Evolutionary conservation across 2,113 vertebrate species (phyloP), one percentile per base, ranked within the genome.

Genomic region (Aphyosemion australe): DNA sequence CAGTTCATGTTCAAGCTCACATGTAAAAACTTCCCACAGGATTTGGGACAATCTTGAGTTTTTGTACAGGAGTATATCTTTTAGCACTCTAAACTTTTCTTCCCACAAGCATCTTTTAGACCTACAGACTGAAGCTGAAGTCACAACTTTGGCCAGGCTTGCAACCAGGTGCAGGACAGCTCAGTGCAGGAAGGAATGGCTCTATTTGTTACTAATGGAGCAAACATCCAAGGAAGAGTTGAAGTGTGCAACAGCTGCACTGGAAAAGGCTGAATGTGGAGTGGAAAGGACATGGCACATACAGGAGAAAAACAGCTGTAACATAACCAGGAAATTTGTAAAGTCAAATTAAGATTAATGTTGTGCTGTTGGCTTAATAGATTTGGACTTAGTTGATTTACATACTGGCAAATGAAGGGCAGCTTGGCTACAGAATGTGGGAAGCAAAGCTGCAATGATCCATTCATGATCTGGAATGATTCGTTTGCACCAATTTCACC

Each of bases 201-300:
- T 85, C 66, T 68, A 87, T 86, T 82, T 82, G 87, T 79, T 83
- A 74, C 78, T 83, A 76, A 84, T 84, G 82, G 61, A 78, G 76
- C 72, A 43, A 74, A 78, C 65, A 61, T 80, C 52, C 78, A 56
- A 5, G 26, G 65, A 43, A 42, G 63, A 61, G 53, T 34, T 67
- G 15, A 78, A 69, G 68, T 26, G 18, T 49, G 70, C 58, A 80
- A 56, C 86, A 87, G 78, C 69, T 87, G 87, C 57, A 43, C 8
- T 83, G 80, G 78, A 80, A 69, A 60, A 9, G 21, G 48, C 53
- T 61, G 43, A 4, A 42, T 68, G 26, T 26, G 26, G 26, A 56
- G 65, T 72, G 45, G 71, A 48, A 61, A 37, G 21, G 59, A 65
- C 37, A 39, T 48, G 61, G 31, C n/a, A 12, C 7, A 52, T 43